Base-by-base conservation (phyloP, 2,797 vertebrate genomes). In the Ambastaia sidthimunki region DNA sequence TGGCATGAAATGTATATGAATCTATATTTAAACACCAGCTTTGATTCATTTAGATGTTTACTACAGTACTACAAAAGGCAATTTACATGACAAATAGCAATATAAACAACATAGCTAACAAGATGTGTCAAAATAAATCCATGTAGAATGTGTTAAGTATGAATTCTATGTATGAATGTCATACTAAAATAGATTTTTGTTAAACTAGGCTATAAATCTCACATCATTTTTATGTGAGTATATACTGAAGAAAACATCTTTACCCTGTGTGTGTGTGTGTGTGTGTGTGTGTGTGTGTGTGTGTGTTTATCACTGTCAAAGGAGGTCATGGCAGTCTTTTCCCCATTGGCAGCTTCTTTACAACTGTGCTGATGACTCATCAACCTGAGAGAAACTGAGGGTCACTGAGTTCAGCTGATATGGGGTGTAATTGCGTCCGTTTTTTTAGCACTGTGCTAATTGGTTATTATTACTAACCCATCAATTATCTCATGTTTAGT, bases 281-380 rank as follows among this genome's bases (percentile, higher is more conserved):
- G n/a, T n/a, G n/a, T n/a, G n/a, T n/a, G n/a, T n/a, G n/a, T n/a
- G n/a, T n/a, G n/a, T n/a, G n/a, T n/a, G n/a, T n/a, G 21, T 67
- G 25, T 69, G 63, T 75, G 67, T 76, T 81, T 81, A 71, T 81
- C 21, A 41, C 28, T 71, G 47, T 63, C 4, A 4, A 12, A 41
- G 50, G 54, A 74, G 63, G 66, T 75, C 73, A 81, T 57, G 21
- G 21, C 28, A 16, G 16, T 71, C 55, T 71, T 70, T 48, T 47
- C 44, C 72, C 66, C 37, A 75, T n/a, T 59, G 47, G 44, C 66
- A 52, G 21, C 63, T 54, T 52, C 44, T 44, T 55, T 72, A 19
- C 60, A 79, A 28, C 16, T 31, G 69, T 80, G 62, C 50, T 67
- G 78, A 71, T 76, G 73, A 81, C 34, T 81, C 80, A 81, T 81